phyloP scores from a whole-genome alignment of 1,140 invertebrate genomes.

The Apis laboriosa region DNA sequence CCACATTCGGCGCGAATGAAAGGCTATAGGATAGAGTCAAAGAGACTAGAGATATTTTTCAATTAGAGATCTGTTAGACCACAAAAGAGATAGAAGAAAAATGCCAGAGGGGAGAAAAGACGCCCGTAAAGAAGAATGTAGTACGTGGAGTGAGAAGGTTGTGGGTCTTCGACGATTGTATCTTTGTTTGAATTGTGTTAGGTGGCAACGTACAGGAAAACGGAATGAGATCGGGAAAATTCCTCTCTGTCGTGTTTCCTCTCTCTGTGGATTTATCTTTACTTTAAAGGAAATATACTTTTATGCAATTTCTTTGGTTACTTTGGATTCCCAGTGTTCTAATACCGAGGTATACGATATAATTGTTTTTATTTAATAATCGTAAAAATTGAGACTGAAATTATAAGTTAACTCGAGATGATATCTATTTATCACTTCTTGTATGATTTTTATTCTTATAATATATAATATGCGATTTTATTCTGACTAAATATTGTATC shows the following conservation, averaged over 20 bases:
- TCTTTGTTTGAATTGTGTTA: neutral
- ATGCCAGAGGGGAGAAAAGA: neutral
- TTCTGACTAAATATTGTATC: too few species aligned
- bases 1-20: neutral
- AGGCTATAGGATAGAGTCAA: constrained; percentile 10
- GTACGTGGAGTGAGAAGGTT: neutral
- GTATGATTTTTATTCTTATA: too few species aligned
- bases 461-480: too few species aligned
- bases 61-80: constrained; percentile 23
- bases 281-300: neutral
- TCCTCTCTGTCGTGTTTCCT: neutral
- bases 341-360: too few species aligned
- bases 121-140: neutral
- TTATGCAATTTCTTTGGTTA: too few species aligned
- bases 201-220: neutral
- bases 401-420: too few species aligned
- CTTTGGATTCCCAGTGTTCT: too few species aligned
- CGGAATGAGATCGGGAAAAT: neutral
- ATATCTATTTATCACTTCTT: too few species aligned
- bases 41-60: constrained; percentile 21
- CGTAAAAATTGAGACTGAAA: too few species aligned
- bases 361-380: too few species aligned
- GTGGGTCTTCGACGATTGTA: neutral
- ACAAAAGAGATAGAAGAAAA: neutral
- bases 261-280: neutral